Evolutionary conservation across 2,797 vertebrate genomes (phyloP).

Genomic region (Alfaro cultratus): DNA sequence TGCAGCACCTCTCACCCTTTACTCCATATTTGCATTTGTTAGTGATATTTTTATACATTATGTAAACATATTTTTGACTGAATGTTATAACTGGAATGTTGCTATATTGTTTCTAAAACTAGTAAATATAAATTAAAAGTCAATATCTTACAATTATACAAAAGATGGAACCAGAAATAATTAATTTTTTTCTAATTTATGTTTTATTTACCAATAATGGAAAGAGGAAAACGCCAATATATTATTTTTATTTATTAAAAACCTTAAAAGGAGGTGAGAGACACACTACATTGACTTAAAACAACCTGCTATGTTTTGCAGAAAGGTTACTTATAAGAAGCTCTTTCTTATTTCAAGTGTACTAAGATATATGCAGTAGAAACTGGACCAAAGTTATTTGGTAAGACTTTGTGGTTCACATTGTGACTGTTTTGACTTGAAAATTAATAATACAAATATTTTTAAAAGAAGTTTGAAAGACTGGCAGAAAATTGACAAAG

Average conservation of each 20-base stretch:
- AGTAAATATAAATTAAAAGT: not conserved
- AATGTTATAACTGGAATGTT: not conserved
- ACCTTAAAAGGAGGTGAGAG: not conserved
- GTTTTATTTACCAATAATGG: not conserved
- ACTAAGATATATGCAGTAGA: too few species aligned
- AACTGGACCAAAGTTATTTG: too few species aligned
- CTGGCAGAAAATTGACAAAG: not conserved
- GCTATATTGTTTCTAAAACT: not conserved
- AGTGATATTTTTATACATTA: not conserved
- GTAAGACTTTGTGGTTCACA: too few species aligned
- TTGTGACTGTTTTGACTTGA: constrained; percentile 26
- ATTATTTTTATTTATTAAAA: not conserved
- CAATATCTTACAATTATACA: not conserved
- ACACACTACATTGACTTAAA: not conserved
- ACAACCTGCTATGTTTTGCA: too few species aligned
- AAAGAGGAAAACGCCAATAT: not conserved
- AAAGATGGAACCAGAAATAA: not conserved
- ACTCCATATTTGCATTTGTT: too few species aligned
- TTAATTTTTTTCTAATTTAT: not conserved
- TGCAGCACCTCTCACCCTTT: too few species aligned
- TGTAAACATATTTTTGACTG: not conserved
- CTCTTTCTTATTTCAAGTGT: too few species aligned
- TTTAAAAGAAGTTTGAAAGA: constrained; percentile 15
- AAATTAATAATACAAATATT: constrained; percentile 41
- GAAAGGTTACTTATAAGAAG: too few species aligned